Evolutionary conservation across 2,888 invertebrate genomes (phyloP).

Genomic region (Mimachlamys varia): DNA sequence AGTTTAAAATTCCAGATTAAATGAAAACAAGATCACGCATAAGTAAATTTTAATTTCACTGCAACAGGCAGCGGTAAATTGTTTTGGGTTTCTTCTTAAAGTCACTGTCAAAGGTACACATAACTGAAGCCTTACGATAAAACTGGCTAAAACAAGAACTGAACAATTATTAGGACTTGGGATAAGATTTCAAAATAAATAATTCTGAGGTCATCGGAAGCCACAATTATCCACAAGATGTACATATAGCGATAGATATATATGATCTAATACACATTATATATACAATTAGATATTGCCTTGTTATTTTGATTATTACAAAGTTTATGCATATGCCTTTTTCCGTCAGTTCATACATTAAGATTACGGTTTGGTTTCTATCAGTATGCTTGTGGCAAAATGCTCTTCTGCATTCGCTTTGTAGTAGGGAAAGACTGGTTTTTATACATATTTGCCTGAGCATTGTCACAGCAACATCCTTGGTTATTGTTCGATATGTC

Average conservation of each 20-base stretch:
- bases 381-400: conserved; percentile 8
- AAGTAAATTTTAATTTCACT: no score
- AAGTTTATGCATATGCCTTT: conserved; percentile 13
- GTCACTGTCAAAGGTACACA: no score
- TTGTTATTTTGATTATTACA: conserved; percentile 1
- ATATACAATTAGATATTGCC: neutral
- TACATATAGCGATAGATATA: neutral
- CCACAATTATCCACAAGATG: neutral
- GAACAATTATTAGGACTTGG: no score
- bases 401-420: conserved; percentile 30
- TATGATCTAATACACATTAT: neutral
- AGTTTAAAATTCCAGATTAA: no score
- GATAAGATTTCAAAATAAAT: no score
- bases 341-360: neutral
- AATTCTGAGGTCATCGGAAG: no score
- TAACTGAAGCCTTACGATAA: no score
- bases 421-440: neutral
- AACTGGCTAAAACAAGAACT: no score
- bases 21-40: no score
- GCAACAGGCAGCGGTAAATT: no score
- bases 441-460: neutral
- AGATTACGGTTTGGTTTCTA: neutral
- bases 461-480: neutral
- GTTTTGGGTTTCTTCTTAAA: no score
- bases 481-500: neutral